Conservation (phyloP, 2,113 vertebrate genomes). For the Telmatochromis brichardi region DNA sequence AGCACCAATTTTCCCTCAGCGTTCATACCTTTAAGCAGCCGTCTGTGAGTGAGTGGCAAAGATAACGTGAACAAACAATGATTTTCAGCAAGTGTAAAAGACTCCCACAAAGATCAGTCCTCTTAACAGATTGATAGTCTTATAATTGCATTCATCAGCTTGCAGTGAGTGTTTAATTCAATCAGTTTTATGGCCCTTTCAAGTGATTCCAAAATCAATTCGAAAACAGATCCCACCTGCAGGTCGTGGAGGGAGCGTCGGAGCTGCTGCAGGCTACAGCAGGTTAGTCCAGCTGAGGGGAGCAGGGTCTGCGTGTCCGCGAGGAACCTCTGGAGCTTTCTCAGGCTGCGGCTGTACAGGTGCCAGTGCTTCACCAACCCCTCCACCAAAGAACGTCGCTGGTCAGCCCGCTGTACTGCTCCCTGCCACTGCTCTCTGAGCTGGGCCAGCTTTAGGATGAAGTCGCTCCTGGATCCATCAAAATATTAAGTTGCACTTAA, state of each 20-base stretch:
- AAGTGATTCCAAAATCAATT: neutral
- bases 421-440: slow-evolving; percentile 83
- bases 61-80: neutral
- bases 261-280: slow-evolving; percentile 70
- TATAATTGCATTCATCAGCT: neutral
- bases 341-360: slow-evolving; percentile 68
- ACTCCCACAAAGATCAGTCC: neutral
- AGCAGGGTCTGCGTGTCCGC: slow-evolving; percentile 62
- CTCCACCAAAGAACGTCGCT: slow-evolving; percentile 72
- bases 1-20: neutral
- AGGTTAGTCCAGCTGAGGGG: slow-evolving; percentile 59
- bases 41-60: neutral
- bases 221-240: neutral
- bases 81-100: neutral
- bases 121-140: neutral
- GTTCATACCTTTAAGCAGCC: neutral
- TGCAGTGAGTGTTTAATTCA: neutral
- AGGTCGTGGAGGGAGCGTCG: slow-evolving; percentile 70
- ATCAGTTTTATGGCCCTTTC: neutral
- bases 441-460: slow-evolving; percentile 78
- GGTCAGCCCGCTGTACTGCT: slow-evolving; percentile 64
- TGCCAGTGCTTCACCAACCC: slow-evolving; percentile 77
- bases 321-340: slow-evolving; percentile 74
- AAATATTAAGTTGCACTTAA: neutral
- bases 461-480: slow-evolving; percentile 70